Evolutionary conservation across 2,113 vertebrate species (phyloP).

Genomic region (Mellivora capensis): DNA sequence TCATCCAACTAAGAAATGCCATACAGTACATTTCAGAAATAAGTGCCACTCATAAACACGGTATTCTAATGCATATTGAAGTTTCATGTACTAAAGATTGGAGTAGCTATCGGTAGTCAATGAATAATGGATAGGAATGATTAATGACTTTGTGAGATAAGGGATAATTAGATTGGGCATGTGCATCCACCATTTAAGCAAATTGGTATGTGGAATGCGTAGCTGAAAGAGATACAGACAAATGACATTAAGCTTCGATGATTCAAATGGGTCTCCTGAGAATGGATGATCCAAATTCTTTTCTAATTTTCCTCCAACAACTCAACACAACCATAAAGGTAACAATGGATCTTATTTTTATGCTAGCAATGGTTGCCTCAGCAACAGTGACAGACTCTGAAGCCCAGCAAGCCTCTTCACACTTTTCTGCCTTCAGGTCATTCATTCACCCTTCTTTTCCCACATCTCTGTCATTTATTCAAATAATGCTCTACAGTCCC

Average conservation of each 20-base stretch:
- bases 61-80: slow-evolving; percentile 46
- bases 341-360: slow-evolving; percentile 40
- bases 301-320: slow-evolving; percentile 23
- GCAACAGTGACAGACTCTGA: slow-evolving; percentile 35
- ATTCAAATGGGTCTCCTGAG: slow-evolving; percentile 53
- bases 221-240: slow-evolving; percentile 64
- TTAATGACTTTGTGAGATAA: slow-evolving; percentile 69
- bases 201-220: slow-evolving; percentile 55
- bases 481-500: not conserved
- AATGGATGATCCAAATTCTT: slow-evolving; percentile 50
- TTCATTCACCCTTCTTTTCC: slow-evolving; percentile 37
- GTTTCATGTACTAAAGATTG: slow-evolving; percentile 40
- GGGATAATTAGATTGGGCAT: slow-evolving; percentile 71
- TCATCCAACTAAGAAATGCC: slow-evolving; percentile 39
- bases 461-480: slow-evolving; percentile 31
- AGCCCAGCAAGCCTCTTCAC: not conserved
- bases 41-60: slow-evolving; percentile 47
- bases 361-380: slow-evolving; percentile 26
- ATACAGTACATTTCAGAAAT: slow-evolving; percentile 9
- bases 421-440: not conserved
- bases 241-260: slow-evolving; percentile 55
- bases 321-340: slow-evolving; percentile 44
- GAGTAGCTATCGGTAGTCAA: slow-evolving; percentile 46
- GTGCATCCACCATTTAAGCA: slow-evolving; percentile 67
- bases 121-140: slow-evolving; percentile 67